phyloP scores from a whole-genome alignment of 2,888 invertebrate species.

The Habroteleia sp. region DNA sequence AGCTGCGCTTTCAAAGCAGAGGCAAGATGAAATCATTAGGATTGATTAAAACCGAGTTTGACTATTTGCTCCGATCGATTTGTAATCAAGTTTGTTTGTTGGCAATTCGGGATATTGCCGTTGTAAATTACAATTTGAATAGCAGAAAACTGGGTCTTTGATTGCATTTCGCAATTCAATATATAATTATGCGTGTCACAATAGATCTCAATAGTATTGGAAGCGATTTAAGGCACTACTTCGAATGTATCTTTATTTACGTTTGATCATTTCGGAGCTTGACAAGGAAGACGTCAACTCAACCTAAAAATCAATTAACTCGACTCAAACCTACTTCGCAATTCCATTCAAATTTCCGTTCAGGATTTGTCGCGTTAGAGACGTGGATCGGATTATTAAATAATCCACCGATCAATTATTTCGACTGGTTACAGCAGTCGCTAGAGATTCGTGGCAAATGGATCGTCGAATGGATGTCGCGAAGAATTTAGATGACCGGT shows the following conservation, averaged over 20 bases:
- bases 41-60: constrained; percentile 35
- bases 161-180: neutral
- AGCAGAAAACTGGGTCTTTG: constrained; percentile 42
- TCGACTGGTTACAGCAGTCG: neutral
- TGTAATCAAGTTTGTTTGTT: constrained; percentile 37
- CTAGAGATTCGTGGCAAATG: constrained; percentile 10
- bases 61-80: constrained; percentile 30
- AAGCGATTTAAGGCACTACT: neutral
- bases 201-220: constrained; percentile 5
- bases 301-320: constrained; percentile 31
- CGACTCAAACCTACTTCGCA: neutral
- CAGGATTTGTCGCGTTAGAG: constrained; percentile 2
- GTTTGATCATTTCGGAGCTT: neutral
- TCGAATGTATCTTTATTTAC: neutral
- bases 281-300: neutral
- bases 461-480: constrained; percentile 1
- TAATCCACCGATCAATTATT: constrained; percentile 36
- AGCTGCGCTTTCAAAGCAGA: neutral
- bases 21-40: constrained; percentile 37
- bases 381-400: constrained; percentile 15
- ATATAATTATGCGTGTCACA: constrained; percentile 4
- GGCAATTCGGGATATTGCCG: constrained; percentile 31
- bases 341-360: constrained; percentile 14
- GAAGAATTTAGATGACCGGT: constrained; percentile 38
- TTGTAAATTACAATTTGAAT: constrained; percentile 52